phyloP scores from a whole-genome alignment of 1,140 invertebrate genomes.

The Danaus melanippus region DNA sequence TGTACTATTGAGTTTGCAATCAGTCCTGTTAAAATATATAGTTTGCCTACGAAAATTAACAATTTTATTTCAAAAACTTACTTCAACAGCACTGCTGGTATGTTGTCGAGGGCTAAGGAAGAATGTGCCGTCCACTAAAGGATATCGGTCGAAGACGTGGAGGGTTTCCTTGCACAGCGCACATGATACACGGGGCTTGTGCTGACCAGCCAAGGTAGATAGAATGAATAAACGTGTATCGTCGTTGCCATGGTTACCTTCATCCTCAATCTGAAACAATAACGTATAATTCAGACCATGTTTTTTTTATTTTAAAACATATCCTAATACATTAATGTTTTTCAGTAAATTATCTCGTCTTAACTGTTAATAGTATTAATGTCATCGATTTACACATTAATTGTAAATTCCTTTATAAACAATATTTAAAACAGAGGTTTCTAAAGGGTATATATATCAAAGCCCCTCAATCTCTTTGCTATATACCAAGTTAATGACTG shows the following conservation, averaged over 20 bases:
- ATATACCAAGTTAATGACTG: constrained; percentile 70
- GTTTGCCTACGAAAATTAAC: no score
- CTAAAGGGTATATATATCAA: no score
- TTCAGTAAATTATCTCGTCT: no score
- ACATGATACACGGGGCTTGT: constrained; percentile 87
- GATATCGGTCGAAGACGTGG: constrained; percentile 96
- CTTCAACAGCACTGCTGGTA: constrained; percentile 86
- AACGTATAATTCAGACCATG: constrained; percentile 15
- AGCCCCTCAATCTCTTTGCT: constrained; percentile 38
- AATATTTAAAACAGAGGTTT: no score
- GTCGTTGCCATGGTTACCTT: constrained; percentile 97
- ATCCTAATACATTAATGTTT: no score
- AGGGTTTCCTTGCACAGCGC: constrained; percentile 91
- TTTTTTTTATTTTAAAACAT: no score
- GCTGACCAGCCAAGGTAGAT: constrained; percentile 88
- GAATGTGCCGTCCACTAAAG: constrained; percentile 96
- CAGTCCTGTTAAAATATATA: no score
- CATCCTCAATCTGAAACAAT: constrained; percentile 93
- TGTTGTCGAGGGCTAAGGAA: constrained; percentile 95
- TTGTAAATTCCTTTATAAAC: no score
- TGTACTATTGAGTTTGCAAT: neutral
- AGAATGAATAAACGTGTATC: constrained; percentile 95
- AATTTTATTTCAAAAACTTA: constrained; percentile 18
- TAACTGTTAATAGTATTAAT: no score
- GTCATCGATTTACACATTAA: constrained; percentile 55